phyloP scores from a whole-genome alignment of 2,113 vertebrate species.

The Malurus alboscapulatus region DNA sequence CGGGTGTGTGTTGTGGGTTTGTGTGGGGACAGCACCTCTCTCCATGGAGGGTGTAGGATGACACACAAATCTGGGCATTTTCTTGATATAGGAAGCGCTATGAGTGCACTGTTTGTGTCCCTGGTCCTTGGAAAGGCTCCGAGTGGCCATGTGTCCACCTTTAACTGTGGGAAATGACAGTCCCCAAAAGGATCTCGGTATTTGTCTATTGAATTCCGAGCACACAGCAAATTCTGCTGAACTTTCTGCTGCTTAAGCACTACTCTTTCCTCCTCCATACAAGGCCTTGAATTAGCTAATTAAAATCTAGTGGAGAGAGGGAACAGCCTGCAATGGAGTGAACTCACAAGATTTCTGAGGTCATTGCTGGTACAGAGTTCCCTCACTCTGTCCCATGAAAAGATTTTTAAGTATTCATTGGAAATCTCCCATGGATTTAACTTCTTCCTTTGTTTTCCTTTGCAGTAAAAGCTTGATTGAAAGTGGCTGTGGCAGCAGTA shows the following conservation, averaged over 20 bases:
- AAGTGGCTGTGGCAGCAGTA: slow-evolving; percentile 81
- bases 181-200: not conserved
- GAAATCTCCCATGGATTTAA: slow-evolving; percentile 76
- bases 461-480: slow-evolving; percentile 83
- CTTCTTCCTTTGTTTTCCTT: slow-evolving; percentile 77
- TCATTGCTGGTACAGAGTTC: slow-evolving; percentile 54
- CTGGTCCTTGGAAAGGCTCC: not conserved
- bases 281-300: slow-evolving; percentile 54
- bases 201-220: slow-evolving; percentile 28
- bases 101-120: too few relatives aligned
- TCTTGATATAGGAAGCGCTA: fast-evolving
- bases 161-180: not conserved
- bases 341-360: slow-evolving; percentile 57
- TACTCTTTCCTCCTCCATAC: slow-evolving; percentile 29
- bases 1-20: not conserved
- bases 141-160: not conserved
- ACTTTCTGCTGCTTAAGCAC: slow-evolving; percentile 57
- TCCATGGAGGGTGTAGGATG: fast-evolving
- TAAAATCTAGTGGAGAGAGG: slow-evolving; percentile 26
- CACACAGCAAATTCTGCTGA: slow-evolving; percentile 24
- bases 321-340: slow-evolving; percentile 9
- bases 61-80: not conserved
- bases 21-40: not conserved
- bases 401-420: slow-evolving; percentile 73
- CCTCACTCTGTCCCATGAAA: slow-evolving; percentile 62